Percentiles rank a stretch among this genome's conserved stretches.
These are phyloP conservation scores for Drosophila ohnishii DNA, from an alignment of 1,140 invertebrate species.

Conservation along the genomic window DNA sequence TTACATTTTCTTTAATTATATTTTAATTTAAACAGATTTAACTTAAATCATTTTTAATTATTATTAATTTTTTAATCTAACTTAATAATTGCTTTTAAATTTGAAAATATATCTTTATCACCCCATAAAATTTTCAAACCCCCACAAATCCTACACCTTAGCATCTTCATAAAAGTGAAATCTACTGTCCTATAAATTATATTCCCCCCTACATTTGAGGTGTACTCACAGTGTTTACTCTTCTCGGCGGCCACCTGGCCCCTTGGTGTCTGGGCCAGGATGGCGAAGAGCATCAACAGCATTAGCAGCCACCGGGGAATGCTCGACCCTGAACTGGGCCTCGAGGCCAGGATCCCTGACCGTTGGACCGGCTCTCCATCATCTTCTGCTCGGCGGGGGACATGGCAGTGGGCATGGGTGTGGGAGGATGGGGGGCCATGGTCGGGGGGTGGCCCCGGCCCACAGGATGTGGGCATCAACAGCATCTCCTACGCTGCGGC, in stretches of 20 bases:
- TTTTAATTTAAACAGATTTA: no score
- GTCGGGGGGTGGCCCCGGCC: slow-evolving; percentile 70
- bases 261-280: slow-evolving; percentile 66
- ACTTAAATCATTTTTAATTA: no score
- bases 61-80: no score
- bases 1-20: no score
- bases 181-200: neutral
- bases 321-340: slow-evolving; percentile 33
- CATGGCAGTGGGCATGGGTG: slow-evolving; percentile 6
- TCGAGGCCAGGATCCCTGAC: slow-evolving; percentile 12
- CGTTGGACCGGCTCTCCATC: slow-evolving; percentile 18
- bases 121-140: neutral
- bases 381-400: slow-evolving; percentile 21
- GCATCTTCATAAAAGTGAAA: neutral
- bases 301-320: slow-evolving; percentile 79
- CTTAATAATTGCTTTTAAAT: neutral
- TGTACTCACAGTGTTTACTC: slow-evolving; percentile 82
- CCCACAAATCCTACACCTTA: neutral
- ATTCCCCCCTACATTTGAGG: neutral
- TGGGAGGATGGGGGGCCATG: slow-evolving; percentile 6
- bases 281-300: slow-evolving; percentile 70
- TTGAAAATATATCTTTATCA: neutral
- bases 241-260: slow-evolving; percentile 80
- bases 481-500: slow-evolving; percentile 58
- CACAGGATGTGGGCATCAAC: slow-evolving; percentile 81